Base-by-base conservation (phyloP, 2,888 invertebrate genomes). In the Criorhina ranunculi region DNA sequence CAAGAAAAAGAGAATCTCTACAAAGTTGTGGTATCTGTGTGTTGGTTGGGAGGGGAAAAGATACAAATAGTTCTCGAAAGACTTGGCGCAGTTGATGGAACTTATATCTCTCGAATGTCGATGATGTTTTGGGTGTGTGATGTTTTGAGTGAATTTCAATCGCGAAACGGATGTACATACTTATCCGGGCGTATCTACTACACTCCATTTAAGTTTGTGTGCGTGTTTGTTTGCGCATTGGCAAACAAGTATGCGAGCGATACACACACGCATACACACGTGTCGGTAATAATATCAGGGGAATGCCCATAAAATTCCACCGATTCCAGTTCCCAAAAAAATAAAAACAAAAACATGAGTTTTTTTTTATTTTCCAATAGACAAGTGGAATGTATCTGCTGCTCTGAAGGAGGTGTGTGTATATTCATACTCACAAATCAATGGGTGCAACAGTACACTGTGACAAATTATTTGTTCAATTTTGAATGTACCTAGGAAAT, bases 371-470 rank as follows among this genome's bases (percentile, higher is more conserved):
- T 8, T 70, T 66, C 67, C 64, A 82, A 40, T 59, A 46, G 78
- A 46, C 82, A 82, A 78, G 82, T 82, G 82, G 72, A 82, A 77
- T 77, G 82, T 82, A 53, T 66, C 64, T 81, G 29, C 17, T 62
- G 24, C 24, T 24, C 24, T 4, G 46, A 31, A 3, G 33, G 24
- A 55, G 31, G 1, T 24, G 24, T 24, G 24, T 24, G 24, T 19
- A 57, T 12, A 37, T 29, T n/a, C 37, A 19, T 53, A 17, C 53
- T 33, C 7, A 57, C 37, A 19, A 53, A 19, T 8, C 35, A 33
- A 67, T 67, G 53, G 67, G 67, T 67, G 67, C 67, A n/a, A n/a
- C n/a, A 67, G 67, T 55, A 55, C 67, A 67, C 67, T 35, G 67
- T 55, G 31, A 29, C 11, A 67, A 67, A 24, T 42, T 51, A 15